A percentile compares a stretch with the other conserved stretches of the same genome.
phyloP scores from a whole-genome alignment of 1,140 invertebrate species.

The Eubasilissa regina region DNA sequence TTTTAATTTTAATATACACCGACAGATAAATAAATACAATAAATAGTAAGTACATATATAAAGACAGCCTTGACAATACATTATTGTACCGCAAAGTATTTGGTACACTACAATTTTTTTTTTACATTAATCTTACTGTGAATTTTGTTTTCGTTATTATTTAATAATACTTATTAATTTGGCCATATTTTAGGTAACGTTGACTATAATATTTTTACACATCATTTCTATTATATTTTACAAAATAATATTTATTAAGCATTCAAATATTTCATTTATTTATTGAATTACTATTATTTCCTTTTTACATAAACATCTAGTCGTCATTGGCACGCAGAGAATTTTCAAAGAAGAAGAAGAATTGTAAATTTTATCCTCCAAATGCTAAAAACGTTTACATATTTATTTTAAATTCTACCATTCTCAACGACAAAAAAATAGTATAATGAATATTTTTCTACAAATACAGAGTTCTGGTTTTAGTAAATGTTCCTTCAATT shows the following conservation, averaged over 20 bases:
- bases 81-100: not conserved
- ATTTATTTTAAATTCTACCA: too few relatives aligned
- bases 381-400: too few relatives aligned
- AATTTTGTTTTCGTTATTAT: too few relatives aligned
- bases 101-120: not conserved
- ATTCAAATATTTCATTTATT: conserved; percentile 4
- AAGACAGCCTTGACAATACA: not conserved
- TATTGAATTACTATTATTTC: not conserved
- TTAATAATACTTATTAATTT: conserved; percentile 18
- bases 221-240: conserved; percentile 12
- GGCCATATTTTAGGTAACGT: conserved; percentile 20
- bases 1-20: too few relatives aligned
- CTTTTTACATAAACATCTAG: too few relatives aligned
- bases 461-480: too few relatives aligned
- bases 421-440: too few relatives aligned
- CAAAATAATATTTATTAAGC: conserved; percentile 20
- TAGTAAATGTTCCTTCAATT: too few relatives aligned
- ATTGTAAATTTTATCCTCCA: too few relatives aligned
- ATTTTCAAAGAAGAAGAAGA: too few relatives aligned
- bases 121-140: not conserved
- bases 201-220: not conserved
- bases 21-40: not conserved
- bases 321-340: too few relatives aligned
- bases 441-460: too few relatives aligned
- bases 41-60: not conserved